Evolutionary conservation across 2,113 vertebrate species (phyloP).

Genomic region (Callopanchax toddi): DNA sequence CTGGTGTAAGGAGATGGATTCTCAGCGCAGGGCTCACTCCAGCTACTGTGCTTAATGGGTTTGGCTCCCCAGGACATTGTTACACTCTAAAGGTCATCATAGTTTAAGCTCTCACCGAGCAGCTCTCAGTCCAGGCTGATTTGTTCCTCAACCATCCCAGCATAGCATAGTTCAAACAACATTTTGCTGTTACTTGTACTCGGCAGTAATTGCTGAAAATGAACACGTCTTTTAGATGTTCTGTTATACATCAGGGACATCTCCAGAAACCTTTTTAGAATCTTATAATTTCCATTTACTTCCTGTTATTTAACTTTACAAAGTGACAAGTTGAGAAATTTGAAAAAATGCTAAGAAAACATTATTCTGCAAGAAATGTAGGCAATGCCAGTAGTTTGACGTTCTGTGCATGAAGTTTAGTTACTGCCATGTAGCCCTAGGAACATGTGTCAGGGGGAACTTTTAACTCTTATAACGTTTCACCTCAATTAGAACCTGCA

Average conservation of each 20-base stretch:
- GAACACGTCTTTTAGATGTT: neutral
- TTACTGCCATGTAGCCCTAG: too few relatives aligned
- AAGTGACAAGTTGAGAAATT: too few relatives aligned
- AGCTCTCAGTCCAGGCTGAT: constrained; percentile 45
- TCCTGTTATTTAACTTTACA: neutral
- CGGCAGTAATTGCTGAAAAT: constrained; percentile 10
- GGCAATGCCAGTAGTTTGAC: too few relatives aligned
- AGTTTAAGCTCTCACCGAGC: constrained; percentile 40
- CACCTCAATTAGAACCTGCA: too few relatives aligned
- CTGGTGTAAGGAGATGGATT: constrained; percentile 64
- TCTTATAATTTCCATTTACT: neutral
- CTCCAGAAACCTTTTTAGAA: neutral
- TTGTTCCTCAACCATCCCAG: constrained; percentile 33
- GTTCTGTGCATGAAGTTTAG: too few relatives aligned
- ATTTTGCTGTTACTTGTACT: constrained; percentile 12
- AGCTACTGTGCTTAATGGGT: constrained; percentile 60
- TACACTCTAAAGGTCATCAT: constrained; percentile 68
- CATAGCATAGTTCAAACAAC: constrained; percentile 16
- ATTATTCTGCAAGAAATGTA: too few relatives aligned
- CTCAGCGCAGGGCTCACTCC: constrained; percentile 30
- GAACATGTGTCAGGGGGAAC: too few relatives aligned
- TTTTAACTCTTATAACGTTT: too few relatives aligned
- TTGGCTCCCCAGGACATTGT: constrained; percentile 64
- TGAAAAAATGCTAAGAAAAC: too few relatives aligned
- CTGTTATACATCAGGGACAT: neutral